Base-by-base conservation (phyloP, 2,888 invertebrate genomes). In the Archaeoteleia sp. region DNA sequence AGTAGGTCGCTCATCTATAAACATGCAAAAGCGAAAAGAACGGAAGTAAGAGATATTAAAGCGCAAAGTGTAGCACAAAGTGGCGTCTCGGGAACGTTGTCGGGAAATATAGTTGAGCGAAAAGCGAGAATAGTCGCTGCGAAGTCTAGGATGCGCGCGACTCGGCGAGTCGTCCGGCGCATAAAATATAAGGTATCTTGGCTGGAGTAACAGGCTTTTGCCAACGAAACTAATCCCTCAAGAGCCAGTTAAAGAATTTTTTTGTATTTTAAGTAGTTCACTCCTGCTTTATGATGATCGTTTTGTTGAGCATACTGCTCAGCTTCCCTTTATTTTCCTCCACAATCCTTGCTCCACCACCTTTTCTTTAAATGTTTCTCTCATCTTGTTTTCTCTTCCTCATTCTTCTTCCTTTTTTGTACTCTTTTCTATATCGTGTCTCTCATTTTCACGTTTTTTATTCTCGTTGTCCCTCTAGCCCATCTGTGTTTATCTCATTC, bases 251-350 rank as follows among this genome's bases (percentile, higher is more conserved):
- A 72, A 79, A 77, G 78, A 20, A 20, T 20, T 17, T 81, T 82
- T 81, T 82, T 82, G 77, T 80, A 81, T 83, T 83, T 83, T 84
- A 84, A 84, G 84, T 82, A 84, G 82, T 79, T 80, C 76, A 80
- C 79, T 79, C 76, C 75, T 76, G 77, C 76, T 79, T 79, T 77
- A 74, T 79, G 79, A 78, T 77, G 74, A 74, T 71, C 77, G 74
- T 77, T 20, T 78, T 78, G 78, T 79, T 77, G 78, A 77, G 74
- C 65, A 63, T 66, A 60, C 66, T 63, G 42, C 60, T 62, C 49
- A 20, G n/a, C n/a, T n/a, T n/a, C n/a, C n/a, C n/a, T n/a, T n/a
- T n/a, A n/a, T n/a, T n/a, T n/a, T n/a, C n/a, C n/a, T n/a, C n/a
- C n/a, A n/a, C n/a, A n/a, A n/a, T n/a, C n/a, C n/a, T n/a, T n/a